Evolutionary conservation across 2,113 vertebrate genomes (phyloP).

Genomic region (Peromyscus leucopus): DNA sequence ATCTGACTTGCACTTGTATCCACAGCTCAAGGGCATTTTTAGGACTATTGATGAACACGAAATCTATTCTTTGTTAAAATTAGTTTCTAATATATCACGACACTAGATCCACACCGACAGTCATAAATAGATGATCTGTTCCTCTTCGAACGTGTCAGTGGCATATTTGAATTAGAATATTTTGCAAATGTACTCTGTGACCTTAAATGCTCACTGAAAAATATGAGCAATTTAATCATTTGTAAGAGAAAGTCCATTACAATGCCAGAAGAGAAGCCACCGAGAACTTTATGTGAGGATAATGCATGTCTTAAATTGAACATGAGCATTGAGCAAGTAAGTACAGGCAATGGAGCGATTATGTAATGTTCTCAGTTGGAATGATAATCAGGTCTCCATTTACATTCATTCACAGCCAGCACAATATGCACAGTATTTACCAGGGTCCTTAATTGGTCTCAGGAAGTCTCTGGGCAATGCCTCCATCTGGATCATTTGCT

Average conservation of each 20-base stretch:
- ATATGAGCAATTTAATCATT: conserved; percentile 81
- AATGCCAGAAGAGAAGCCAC: conserved; percentile 72
- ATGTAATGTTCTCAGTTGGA: conserved; percentile 77
- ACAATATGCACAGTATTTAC: conserved; percentile 74
- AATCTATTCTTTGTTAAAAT: conserved; percentile 60
- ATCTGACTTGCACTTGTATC: neutral
- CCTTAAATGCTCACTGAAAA: conserved; percentile 75
- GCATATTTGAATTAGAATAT: conserved; percentile 74
- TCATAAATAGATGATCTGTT: conserved; percentile 21
- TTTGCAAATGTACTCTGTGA: conserved; percentile 71
- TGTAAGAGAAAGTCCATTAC: conserved; percentile 77
- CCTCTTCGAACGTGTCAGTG: conserved; percentile 53
- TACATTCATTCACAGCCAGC: conserved; percentile 50
- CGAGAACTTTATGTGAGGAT: conserved; percentile 76
- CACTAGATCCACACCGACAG: neutral
- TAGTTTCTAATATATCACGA: conserved; percentile 34
- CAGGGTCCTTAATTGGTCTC: conserved; percentile 62
- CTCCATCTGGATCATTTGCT: conserved; percentile 56
- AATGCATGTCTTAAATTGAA: conserved; percentile 81
- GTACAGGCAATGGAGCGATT: conserved; percentile 79
- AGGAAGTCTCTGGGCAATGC: conserved; percentile 31
- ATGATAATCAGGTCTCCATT: conserved; percentile 76
- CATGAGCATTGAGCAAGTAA: conserved; percentile 78
- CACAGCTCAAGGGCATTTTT: conserved; percentile 1
- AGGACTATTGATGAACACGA: conserved; percentile 38